These are phyloP conservation scores for Spodoptera litura DNA, from an alignment of 1,140 invertebrate species.

Conservation along the genomic window DNA sequence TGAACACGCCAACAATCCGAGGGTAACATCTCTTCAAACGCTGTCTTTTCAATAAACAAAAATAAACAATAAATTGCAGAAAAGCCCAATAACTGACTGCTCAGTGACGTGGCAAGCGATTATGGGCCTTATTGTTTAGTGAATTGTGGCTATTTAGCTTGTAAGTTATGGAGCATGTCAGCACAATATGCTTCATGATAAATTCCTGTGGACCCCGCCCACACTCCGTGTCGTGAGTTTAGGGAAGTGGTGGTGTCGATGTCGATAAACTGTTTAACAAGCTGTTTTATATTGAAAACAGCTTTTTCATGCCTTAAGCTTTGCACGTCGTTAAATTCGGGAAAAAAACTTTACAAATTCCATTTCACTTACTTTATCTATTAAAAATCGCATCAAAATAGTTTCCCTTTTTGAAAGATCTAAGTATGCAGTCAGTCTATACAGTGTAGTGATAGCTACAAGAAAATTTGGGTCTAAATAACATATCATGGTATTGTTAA, in stretches of 20 bases:
- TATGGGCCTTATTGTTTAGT: background rate
- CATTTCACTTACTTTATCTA: too few species aligned
- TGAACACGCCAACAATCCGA: too few species aligned
- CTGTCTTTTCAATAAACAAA: background rate
- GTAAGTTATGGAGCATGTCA: slow-evolving; percentile 33
- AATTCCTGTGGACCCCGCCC: slow-evolving; percentile 41
- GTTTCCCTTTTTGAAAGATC: too few species aligned
- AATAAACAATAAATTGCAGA: background rate
- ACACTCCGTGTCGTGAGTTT: background rate
- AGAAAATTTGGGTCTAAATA: too few species aligned
- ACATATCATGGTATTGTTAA: too few species aligned
- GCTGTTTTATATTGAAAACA: background rate
- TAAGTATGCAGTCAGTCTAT: too few species aligned
- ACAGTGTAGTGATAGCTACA: too few species aligned
- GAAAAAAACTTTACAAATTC: too few species aligned
- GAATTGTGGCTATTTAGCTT: background rate
- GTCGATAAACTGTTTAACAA: background rate
- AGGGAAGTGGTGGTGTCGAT: slow-evolving; percentile 25
- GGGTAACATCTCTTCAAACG: too few species aligned
- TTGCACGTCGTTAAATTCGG: too few species aligned
- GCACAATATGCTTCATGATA: slow-evolving; percentile 53
- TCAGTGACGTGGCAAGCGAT: background rate
- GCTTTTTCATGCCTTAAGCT: too few species aligned
- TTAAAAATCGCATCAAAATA: too few species aligned
- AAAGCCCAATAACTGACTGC: background rate